phyloP scores from a whole-genome alignment of 2,888 invertebrate genomes.

The Podabrus alpinus region DNA sequence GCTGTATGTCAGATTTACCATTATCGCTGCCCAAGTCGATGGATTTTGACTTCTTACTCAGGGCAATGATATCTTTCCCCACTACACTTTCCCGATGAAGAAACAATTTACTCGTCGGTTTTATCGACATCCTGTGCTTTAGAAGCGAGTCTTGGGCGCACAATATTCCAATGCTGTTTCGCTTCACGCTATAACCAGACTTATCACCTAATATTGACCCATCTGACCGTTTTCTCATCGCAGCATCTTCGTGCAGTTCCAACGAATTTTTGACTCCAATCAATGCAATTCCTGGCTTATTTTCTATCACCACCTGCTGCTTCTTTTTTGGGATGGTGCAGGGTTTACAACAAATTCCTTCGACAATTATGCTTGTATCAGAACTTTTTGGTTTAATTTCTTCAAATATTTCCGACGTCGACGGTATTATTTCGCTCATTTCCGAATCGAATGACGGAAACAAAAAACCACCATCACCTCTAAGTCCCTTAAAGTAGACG shows the following conservation, averaged over 20 bases:
- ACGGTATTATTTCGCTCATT: neutral
- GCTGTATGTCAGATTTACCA: neutral
- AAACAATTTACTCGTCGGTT: neutral
- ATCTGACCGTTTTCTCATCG: neutral
- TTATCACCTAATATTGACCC: neutral
- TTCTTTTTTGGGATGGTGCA: neutral
- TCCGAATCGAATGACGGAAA: slow-evolving; percentile 1
- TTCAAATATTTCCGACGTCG: neutral
- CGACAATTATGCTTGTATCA: neutral
- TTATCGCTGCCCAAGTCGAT: neutral
- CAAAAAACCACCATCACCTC: neutral
- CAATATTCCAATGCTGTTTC: neutral
- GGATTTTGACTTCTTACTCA: neutral
- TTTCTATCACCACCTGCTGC: neutral
- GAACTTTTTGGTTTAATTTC: neutral
- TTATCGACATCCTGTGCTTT: slow-evolving; percentile 13
- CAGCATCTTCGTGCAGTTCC: neutral
- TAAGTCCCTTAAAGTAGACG: neutral
- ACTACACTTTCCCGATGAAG: neutral
- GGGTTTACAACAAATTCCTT: neutral
- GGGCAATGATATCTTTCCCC: neutral
- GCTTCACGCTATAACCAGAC: neutral
- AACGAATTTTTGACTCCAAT: slow-evolving; percentile 7
- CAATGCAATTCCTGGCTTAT: neutral
- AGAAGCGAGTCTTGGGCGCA: slow-evolving; percentile 4